Percentiles rank a stretch among this genome's conserved stretches.
These are phyloP conservation scores for Tribolium castaneum DNA, from an alignment of 1,140 invertebrate genomes.

Conservation along the genomic window DNA sequence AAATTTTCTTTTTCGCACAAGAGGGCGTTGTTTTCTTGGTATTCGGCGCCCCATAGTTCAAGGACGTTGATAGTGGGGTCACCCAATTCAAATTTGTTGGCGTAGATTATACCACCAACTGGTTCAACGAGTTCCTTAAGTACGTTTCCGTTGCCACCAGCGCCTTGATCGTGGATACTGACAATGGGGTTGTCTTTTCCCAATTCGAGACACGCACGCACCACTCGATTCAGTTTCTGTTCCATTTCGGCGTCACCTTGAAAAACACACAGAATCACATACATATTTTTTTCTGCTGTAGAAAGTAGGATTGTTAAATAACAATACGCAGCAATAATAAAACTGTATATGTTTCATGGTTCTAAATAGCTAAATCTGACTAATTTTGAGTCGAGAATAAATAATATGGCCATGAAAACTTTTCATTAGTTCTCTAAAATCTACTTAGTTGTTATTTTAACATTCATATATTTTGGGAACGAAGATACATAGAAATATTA, in stretches of 20 bases:
- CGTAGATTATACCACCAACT: constrained; percentile 90
- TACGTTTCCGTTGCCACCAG: constrained; percentile 98
- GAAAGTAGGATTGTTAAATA: no score
- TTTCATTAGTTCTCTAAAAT: no score
- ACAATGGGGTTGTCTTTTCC: constrained; percentile 88
- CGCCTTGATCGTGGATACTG: constrained; percentile 96
- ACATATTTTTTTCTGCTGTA: background rate
- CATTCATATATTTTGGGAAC: no score
- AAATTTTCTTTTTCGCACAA: constrained; percentile 77
- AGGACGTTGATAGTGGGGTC: constrained; percentile 93
- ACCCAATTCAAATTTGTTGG: constrained; percentile 89
- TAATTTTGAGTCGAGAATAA: no score
- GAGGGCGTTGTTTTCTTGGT: constrained; percentile 96
- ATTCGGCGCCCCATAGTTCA: constrained; percentile 98
- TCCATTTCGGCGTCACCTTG: constrained; percentile 97
- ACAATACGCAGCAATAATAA: no score
- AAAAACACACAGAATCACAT: constrained; percentile 32
- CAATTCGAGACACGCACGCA: constrained; percentile 90
- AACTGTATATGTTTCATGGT: no score
- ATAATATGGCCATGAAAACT: no score
- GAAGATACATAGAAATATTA: no score
- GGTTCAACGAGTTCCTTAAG: constrained; percentile 97
- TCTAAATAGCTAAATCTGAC: no score
- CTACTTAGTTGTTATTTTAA: no score
- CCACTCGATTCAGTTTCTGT: constrained; percentile 94